A percentile compares a stretch with the other conserved stretches of the same genome.
Conservation (phyloP, 2,113 vertebrate genomes). For the Variabilichromis moorii region DNA sequence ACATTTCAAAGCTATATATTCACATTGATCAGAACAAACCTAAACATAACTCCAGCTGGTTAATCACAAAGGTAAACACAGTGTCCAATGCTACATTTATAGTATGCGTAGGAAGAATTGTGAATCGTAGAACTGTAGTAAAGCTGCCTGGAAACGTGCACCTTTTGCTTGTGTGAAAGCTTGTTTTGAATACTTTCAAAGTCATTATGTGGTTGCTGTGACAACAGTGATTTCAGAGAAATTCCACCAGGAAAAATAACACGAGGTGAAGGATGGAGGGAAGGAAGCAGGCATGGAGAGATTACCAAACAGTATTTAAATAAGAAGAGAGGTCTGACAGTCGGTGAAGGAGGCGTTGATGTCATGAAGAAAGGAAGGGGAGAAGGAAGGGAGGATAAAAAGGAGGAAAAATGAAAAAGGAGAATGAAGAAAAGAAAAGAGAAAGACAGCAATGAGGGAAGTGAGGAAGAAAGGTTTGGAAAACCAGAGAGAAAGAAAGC, state of each 20-base stretch:
- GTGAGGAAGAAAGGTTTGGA: not conserved
- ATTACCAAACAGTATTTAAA: not conserved
- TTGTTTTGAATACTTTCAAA: slow-evolving; percentile 12
- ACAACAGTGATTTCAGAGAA: slow-evolving; percentile 33
- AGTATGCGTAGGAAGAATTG: accelerated
- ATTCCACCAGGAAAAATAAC: slow-evolving; percentile 6
- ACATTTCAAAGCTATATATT: not conserved
- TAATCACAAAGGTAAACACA: not conserved
- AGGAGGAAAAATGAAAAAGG: not conserved
- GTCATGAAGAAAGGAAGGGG: not conserved
- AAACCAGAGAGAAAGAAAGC: not conserved
- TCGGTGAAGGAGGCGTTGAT: not conserved
- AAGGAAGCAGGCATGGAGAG: not conserved
- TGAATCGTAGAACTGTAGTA: not conserved
- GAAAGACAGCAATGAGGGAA: not conserved
- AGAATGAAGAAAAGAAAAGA: not conserved
- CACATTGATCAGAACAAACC: not conserved
- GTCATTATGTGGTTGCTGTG: slow-evolving; percentile 33
- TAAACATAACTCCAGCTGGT: not conserved
- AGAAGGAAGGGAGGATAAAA: not conserved
- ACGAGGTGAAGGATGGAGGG: not conserved
- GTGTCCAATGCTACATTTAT: not conserved
- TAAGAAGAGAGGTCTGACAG: not conserved
- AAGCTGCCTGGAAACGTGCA: not conserved
- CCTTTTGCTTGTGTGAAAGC: not conserved